A percentile compares a stretch with the other conserved stretches of the same genome.
These are phyloP conservation scores for Saturnia pavonia DNA, from an alignment of 2,888 invertebrate species.

Conservation along the genomic window DNA sequence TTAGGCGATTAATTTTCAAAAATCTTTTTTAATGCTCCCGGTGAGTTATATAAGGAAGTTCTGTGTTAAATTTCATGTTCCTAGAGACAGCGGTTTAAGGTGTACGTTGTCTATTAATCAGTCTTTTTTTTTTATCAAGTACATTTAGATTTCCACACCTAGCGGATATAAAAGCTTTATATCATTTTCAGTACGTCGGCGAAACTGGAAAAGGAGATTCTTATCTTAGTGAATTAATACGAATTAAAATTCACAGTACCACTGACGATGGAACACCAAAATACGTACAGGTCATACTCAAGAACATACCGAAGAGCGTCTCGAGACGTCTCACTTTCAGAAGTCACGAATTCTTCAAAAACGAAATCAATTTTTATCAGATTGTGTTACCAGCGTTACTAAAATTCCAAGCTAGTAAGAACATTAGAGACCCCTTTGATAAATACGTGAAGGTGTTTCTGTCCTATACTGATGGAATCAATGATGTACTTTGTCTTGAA, in stretches of 20 bases:
- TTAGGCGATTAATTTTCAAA: too few relatives aligned
- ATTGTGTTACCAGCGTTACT: constrained; percentile 72
- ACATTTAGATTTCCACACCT: background rate
- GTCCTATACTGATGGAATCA: constrained; percentile 71
- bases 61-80: too few relatives aligned
- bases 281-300: constrained; percentile 82
- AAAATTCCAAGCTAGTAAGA: constrained; percentile 64
- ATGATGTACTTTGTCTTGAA: constrained; percentile 81
- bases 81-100: too few relatives aligned
- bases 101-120: too few relatives aligned
- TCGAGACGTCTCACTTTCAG: constrained; percentile 84
- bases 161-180: background rate
- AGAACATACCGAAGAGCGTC: constrained; percentile 84
- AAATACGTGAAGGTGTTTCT: constrained; percentile 76
- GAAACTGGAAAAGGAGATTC: constrained; percentile 85
- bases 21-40: too few relatives aligned
- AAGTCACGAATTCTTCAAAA: constrained; percentile 85
- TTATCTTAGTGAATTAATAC: constrained; percentile 84
- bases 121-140: too few relatives aligned
- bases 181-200: constrained; percentile 59
- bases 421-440: constrained; percentile 70
- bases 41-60: too few relatives aligned
- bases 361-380: constrained; percentile 86
- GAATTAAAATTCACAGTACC: constrained; percentile 79
- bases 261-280: constrained; percentile 45